Conservation (phyloP, 2,113 vertebrate species). For the Rhinoptilus africanus region DNA sequence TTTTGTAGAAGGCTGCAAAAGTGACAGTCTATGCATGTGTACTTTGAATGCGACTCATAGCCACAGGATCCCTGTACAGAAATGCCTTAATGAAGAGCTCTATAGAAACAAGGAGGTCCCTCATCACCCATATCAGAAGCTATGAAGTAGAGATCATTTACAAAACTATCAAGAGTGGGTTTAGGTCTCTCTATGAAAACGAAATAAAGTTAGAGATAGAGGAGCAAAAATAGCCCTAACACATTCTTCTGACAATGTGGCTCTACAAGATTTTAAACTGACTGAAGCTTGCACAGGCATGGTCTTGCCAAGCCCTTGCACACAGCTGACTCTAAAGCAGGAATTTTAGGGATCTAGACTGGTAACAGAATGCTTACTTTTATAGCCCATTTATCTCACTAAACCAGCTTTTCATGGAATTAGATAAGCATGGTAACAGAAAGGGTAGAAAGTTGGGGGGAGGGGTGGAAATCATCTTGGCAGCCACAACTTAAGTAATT, state of each 20-base stretch:
- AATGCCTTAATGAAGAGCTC: background rate
- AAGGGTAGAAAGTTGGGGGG: background rate
- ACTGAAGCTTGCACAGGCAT: background rate
- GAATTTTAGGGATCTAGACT: background rate
- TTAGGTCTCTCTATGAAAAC: background rate
- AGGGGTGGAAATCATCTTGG: no score
- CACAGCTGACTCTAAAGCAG: background rate
- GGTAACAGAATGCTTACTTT: background rate
- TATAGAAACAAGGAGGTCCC: background rate
- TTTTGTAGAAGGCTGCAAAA: background rate
- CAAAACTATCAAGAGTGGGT: background rate
- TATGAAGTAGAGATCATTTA: background rate
- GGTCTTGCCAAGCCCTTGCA: background rate
- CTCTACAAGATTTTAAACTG: background rate
- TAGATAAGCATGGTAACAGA: background rate
- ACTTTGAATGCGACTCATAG: background rate
- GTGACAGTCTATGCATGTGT: background rate
- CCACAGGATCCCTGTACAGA: background rate
- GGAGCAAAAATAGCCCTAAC: background rate
- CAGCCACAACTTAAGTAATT: background rate
- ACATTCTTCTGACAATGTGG: background rate
- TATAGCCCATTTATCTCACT: background rate
- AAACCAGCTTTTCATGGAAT: background rate
- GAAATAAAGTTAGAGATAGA: background rate
- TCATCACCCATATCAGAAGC: background rate